Conservation (phyloP, 1,140 invertebrate species). For the Antheraea mylitta region DNA sequence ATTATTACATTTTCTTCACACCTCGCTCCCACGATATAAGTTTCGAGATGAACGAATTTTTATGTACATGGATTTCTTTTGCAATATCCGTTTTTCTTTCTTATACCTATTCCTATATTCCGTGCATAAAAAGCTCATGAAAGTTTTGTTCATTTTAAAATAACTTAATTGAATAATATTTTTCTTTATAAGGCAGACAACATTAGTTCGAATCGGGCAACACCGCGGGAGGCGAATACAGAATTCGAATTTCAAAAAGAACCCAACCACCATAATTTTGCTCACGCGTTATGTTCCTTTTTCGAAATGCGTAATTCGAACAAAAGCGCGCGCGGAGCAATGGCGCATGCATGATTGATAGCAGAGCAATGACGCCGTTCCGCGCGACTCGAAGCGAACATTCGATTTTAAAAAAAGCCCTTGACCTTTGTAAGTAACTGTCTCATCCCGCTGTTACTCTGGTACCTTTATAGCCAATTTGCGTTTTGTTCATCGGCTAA, state of each 20-base stretch:
- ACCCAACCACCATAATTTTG: slow-evolving; percentile 65
- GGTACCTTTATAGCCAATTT: slow-evolving; percentile 47
- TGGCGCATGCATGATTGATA: slow-evolving; percentile 75
- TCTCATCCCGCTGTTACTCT: slow-evolving; percentile 9
- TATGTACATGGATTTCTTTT: not conserved
- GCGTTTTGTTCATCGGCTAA: slow-evolving; percentile 31
- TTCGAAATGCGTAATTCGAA: slow-evolving; percentile 72
- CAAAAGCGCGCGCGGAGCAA: slow-evolving; percentile 67
- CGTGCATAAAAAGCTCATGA: not conserved
- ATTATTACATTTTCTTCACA: slow-evolving; percentile 46
- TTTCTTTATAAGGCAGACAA: slow-evolving; percentile 17
- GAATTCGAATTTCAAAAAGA: slow-evolving; percentile 56
- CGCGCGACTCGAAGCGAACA: slow-evolving; percentile 31
- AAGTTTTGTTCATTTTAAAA: slow-evolving; percentile 49
- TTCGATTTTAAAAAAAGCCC: slow-evolving; percentile 58
- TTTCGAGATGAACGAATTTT: not conserved
- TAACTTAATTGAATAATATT: slow-evolving; percentile 62
- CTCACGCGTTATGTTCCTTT: slow-evolving; percentile 59
- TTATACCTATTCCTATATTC: not conserved
- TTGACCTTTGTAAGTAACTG: slow-evolving; percentile 46
- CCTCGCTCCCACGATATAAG: slow-evolving; percentile 1
- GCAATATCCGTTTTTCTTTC: not conserved
- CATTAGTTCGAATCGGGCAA: slow-evolving; percentile 29
- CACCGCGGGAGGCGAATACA: slow-evolving; percentile 44
- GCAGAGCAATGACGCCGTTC: slow-evolving; percentile 56